Base-by-base conservation (phyloP, 2,888 invertebrate species). In the Lepeophtheirus nordmannii region DNA sequence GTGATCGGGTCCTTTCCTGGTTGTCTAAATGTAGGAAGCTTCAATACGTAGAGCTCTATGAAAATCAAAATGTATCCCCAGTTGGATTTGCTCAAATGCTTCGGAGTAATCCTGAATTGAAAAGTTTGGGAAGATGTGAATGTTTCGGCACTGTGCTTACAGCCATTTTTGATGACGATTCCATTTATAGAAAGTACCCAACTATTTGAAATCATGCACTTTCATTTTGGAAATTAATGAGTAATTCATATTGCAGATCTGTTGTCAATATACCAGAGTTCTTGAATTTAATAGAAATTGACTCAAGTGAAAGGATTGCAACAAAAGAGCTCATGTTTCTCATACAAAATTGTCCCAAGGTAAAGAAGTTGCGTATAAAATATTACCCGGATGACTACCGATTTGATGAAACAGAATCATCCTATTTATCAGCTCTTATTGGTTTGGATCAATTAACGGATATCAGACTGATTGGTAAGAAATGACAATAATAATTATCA, bases 11-110 rank as follows among this genome's bases (percentile, higher is more conserved):
- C 1, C 41, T 53, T 3, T 63, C 20, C 5, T 63, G 63, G 63
- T 30, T 63, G 3, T 63, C 63, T 10, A 63, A 63, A 30, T 63
- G 63, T 56, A 20, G 20, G 23, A 46, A 63, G 10, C 38, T 63
- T 30, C 46, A 63, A 56, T 20, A n/a, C 10, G 38, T 63, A 30
- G 63, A 63, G n/a, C 37, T 63, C 12, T 63, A 46, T 23, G 63
- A 63, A 11, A 38, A 63, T 38, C 22, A 23, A 3, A 53, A 46
- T 12, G 63, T 63, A 22, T 46, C 63, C n/a, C 63, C 63, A 1
- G 38, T 63, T 23, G 63, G 63, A 20, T 63, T 14, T 56, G 63
- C 63, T 63, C 63, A 63, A 37, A 41, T 63, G 46, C 37, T 63
- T 20, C 20, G 63, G 20, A n/a, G 46, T 22, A 46, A 56, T 23